Base-by-base conservation (phyloP, 2,797 vertebrate genomes). In the Valencia hispanica region DNA sequence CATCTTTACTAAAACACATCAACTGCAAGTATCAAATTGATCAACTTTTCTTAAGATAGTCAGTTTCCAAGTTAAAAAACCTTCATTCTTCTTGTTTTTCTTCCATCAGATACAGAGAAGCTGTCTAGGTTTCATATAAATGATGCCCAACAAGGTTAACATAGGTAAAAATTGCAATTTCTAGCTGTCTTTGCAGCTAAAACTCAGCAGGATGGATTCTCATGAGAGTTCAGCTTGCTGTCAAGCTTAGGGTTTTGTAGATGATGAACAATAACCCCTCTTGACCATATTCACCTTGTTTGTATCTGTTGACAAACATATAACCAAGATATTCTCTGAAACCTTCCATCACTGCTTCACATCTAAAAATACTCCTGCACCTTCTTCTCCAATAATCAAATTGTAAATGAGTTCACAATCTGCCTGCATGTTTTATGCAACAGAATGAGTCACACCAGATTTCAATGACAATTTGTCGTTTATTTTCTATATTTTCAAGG, bases 401-500 rank as follows among this genome's bases (percentile, higher is more conserved):
- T 22, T 70, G 27, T 69, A 65, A 83, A 83, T 73, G 47, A 78
- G 57, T 20, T 51, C 73, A 74, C 74, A 69, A 72, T 57, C 61
- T 0, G 27, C 66, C 77, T 17, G 43, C n/a, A 47, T 57, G n/a
- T 43, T 68, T 68, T 68, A 68, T 68, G 71, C 73, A 81, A 92
- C 59, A 93, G 79, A 91, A 92, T 12, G 51, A 93, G 86, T 86
- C 91, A 88, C 86, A 80, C 86, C 75, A 75, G 22, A 59, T 82
- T 85, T 92, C 94, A 96, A 95, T 96, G 94, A 95, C 94, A 95
- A 95, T 94, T 95, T 94, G 94, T 95, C 91, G 91, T 96, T 96
- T 95, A 95, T 95, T 95, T 95, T 95, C 93, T 96, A 96, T 94
- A 94, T 95, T 95, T 95, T 95, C 95, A 96, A 96, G 95, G 94